Base-by-base conservation (phyloP, 2,888 invertebrate species). In the Schrankia costaestrigalis region DNA sequence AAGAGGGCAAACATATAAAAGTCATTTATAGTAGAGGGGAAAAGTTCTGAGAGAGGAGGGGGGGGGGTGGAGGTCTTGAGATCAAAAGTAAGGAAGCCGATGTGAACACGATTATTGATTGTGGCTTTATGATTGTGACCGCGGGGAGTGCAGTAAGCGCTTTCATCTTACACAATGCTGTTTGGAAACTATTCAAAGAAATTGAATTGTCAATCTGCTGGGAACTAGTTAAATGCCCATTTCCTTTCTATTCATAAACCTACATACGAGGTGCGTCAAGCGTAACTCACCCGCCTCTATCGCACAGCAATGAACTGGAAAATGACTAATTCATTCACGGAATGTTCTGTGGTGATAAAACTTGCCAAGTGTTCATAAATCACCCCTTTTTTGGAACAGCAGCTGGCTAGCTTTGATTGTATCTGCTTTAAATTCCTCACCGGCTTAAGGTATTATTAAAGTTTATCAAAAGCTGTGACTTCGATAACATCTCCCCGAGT, bases 401-500 rank as follows among this genome's bases (percentile, higher is more conserved):
- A 48, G 41, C 46, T 43, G 48, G 33, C 23, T 29, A 56, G 56
- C 44, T 43, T 37, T 46, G 49, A 59, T 59, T 41, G 31, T 43
- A 53, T 47, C 40, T 50, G 53, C 45, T 53, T 49, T 42, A 35
- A 51, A 49, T 42, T 50, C 47, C 36, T 40, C 43, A 39, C 50
- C 54, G 39, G 49, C 50, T 49, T 53, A 48, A 47, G 42, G 29
- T 61, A 47, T 51, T 58, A 61, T 60, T 42, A 35, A 46, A 41
- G 36, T 45, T 54, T 45, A 56, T 62, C 51, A 61, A 55, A 53
- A 58, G 52, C 39, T 32, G 41, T 52, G 39, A 34, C 32, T 29
- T 31, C 36, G 70, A 68, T 69, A 69, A 27, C 35, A 65, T 71
- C 71, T 50, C 58, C 63, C 58, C 61, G 19, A 39, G 35, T 56